Percentiles rank a stretch among this genome's conserved stretches.
phyloP scores from a whole-genome alignment of 2,888 invertebrate species.

The Scaptomyza polygonia region DNA sequence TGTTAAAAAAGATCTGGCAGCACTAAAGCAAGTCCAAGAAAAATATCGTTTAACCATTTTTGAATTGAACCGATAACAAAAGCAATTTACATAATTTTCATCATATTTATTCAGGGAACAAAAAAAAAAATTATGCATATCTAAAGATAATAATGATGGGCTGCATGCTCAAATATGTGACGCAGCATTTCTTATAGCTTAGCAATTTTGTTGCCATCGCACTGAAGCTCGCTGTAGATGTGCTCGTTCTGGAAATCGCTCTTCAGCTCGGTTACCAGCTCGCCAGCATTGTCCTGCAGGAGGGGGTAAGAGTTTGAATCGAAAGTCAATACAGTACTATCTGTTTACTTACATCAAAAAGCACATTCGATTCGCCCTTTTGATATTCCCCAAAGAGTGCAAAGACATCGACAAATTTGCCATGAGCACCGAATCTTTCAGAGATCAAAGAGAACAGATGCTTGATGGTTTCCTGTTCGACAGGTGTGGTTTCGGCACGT shows the following conservation, averaged over 20 bases:
- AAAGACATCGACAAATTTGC: conserved; percentile 82
- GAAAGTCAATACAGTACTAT: background rate
- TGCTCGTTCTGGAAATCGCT: conserved; percentile 75
- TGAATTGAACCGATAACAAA: background rate
- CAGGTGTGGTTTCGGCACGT: conserved; percentile 66
- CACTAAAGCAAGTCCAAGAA: background rate
- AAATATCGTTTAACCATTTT: background rate
- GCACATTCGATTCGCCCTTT: conserved; percentile 73
- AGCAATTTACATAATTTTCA: background rate
- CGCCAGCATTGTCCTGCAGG: conserved; percentile 78
- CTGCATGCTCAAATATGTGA: conserved; percentile 1
- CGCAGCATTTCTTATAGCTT: conserved; percentile 49
- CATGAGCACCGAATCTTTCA: conserved; percentile 79
- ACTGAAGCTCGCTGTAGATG: conserved; percentile 77
- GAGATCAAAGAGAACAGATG: conserved; percentile 82
- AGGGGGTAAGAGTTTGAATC: background rate
- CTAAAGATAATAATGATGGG: conserved; percentile 13
- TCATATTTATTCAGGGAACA: conserved; percentile 24
- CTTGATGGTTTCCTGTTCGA: conserved; percentile 82
- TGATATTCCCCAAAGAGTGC: conserved; percentile 82
- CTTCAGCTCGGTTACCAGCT: conserved; percentile 76
- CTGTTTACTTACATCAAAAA: conserved; percentile 80
- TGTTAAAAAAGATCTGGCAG: background rate
- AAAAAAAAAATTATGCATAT: conserved; percentile 27
- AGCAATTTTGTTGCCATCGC: conserved; percentile 70